Evolutionary conservation across 1,140 invertebrate species (phyloP), one percentile per base, ranked within the genome.

Genomic region (Oncopodura yosiiana): DNA sequence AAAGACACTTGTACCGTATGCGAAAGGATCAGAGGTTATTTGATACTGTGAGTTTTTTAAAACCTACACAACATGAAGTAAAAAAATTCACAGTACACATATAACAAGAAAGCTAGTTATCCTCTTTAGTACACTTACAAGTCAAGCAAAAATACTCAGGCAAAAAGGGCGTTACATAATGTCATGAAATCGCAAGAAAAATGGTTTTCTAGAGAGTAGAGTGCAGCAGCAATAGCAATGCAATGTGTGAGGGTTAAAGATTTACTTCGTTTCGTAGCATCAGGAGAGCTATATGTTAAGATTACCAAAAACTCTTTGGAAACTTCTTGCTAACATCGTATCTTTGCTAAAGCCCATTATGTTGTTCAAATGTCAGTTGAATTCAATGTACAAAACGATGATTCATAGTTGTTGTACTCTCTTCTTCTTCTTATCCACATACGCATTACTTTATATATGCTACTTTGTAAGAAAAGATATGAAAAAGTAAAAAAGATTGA

Each of bases 301-400:
- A 46, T 27, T 27, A 46, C 34, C 44, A 46, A 27, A 46, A 32
- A 27, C 19, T 23, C 26, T 44, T 27, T 32, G 44, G 44, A 30
- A 46, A 46, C 27, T 32, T 21, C 16, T 2, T 32, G 34, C 14
- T 32, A 46, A 26, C n/a, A n/a, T n/a, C n/a, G n/a, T n/a, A 42
- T 21, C 36, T 49, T 42, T 19, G 49, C 53, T 49, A 55, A 55
- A 49, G 37, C 11, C 53, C 53, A 55, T 55, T 55, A 55, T 49
- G 45, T 44, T 55, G 44, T 55, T 55, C 41, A 36, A 16, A 55
- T 49, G 53, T 49, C 53, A 55, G 45, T 37, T 36, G 24, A 45
- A 55, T 55, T 49, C 53, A 54, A 55, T 55, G 44, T 30, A 54
- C 44, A 55, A 55, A 55, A 55, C 44, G 53, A 55, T 55, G 53